Conservation (phyloP, 2,113 vertebrate genomes). For the Morone chrysops region DNA sequence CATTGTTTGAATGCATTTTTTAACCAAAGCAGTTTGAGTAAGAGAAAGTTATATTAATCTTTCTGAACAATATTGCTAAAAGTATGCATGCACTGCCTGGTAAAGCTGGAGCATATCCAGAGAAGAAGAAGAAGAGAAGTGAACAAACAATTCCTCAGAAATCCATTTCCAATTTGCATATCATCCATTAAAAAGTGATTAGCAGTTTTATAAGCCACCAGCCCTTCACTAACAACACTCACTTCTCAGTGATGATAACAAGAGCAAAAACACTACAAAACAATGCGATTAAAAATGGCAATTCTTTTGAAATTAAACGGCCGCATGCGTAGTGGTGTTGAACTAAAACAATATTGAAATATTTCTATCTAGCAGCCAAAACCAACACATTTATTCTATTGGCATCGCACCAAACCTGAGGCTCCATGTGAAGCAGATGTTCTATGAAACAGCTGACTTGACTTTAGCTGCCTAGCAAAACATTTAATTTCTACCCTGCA, state of each 20-base stretch:
- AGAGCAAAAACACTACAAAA: constrained; percentile 31
- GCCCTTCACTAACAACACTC: constrained; percentile 48
- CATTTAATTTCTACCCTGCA: constrained; percentile 14
- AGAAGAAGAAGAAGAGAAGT: constrained; percentile 2
- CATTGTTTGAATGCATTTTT: neutral
- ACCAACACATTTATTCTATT: constrained; percentile 11
- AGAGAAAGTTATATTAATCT: neutral
- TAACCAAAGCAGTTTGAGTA: neutral
- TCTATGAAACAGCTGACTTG: constrained; percentile 37
- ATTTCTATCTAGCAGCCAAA: constrained; percentile 21
- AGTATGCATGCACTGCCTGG: neutral
- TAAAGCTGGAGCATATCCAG: constrained; percentile 19
- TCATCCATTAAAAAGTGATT: constrained; percentile 59
- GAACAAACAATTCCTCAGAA: constrained; percentile 21
- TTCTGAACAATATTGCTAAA: neutral
- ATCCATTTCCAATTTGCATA: constrained; percentile 46
- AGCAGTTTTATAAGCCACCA: constrained; percentile 20
- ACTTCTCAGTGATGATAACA: constrained; percentile 33
- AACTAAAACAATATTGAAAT: constrained; percentile 7
- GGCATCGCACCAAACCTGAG: constrained; percentile 19
- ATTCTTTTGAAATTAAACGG: constrained; percentile 1
- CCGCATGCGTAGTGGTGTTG: neutral
- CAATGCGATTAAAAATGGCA: constrained; percentile 30
- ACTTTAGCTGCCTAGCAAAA: constrained; percentile 19
- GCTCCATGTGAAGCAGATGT: constrained; percentile 42